A percentile compares a stretch with the other conserved stretches of the same genome.
These are phyloP conservation scores for Yponomeuta plumbellus DNA, from an alignment of 2,888 invertebrate genomes.

Conservation along the genomic window DNA sequence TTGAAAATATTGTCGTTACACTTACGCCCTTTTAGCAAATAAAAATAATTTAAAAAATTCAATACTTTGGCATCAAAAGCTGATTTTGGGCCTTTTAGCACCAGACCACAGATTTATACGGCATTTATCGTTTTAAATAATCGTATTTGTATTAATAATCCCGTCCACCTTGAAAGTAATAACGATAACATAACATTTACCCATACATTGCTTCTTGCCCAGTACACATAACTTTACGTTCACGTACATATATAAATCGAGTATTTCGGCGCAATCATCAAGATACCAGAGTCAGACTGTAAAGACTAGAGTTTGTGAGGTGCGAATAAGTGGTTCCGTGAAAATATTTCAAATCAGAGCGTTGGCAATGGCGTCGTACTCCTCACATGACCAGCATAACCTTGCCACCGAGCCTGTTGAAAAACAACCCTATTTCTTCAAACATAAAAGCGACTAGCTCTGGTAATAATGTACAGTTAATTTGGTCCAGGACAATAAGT, in stretches of 20 bases:
- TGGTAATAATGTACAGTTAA: background rate
- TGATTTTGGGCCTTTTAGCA: no score
- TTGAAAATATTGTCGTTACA: no score
- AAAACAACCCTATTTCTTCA: background rate
- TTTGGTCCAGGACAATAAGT: conserved; percentile 9
- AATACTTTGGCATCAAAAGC: no score
- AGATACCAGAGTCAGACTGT: background rate
- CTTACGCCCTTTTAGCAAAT: no score
- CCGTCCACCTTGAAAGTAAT: no score
- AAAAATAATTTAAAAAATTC: no score
- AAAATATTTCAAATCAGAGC: conserved; percentile 74
- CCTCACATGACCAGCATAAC: background rate
- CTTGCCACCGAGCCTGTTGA: background rate
- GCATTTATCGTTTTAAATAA: no score
- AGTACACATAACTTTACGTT: no score
- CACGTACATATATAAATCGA: background rate
- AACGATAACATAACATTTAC: no score
- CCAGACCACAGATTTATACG: no score
- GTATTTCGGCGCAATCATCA: background rate
- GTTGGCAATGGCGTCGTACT: conserved; percentile 5
- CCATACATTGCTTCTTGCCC: no score
- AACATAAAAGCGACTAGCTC: background rate
- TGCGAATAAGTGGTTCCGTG: conserved; percentile 74
- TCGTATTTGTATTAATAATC: no score
- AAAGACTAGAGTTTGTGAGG: conserved; percentile 43